Base-by-base conservation (phyloP, 2,888 invertebrate genomes). In the Trisateles emortualis region DNA sequence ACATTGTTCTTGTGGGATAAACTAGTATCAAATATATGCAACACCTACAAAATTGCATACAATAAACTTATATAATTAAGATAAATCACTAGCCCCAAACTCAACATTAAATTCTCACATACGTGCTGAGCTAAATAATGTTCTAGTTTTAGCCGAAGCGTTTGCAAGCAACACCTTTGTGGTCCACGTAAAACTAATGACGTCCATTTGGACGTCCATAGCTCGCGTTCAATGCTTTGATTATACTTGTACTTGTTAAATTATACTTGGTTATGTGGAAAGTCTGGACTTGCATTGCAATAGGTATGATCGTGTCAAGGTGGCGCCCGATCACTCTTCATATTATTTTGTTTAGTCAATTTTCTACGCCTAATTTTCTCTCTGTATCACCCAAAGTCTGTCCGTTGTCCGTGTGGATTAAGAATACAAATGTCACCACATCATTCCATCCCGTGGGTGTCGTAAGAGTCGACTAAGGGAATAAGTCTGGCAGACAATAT, bases 141-240 rank as follows among this genome's bases (percentile, higher is more conserved):
- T 57, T 53, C 19, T 49, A 50, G 57, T 66, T 52, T 47, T 39
- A 35, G 14, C 42, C 24, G 19, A 39, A 53, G 40, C 10, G 36
- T 9, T n/a, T 50, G 46, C 32, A 52, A 42, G 30, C 45, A 51
- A 56, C 69, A 61, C 70, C 56, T 65, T 61, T 69, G 61, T 52
- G 57, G 44, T 16, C 13, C 33, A 30, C 40, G 53, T 62, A 45
- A 55, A 58, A 69, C 67, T 69, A 65, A 67, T 67, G 58, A n/a
- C 38, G 45, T 22, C 48, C 66, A 66, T 67, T 69, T 43, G 19
- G 32, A 30, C 54, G 66, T 54, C 52, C 70, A 58, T 48, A 33
- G 49, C 32, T 17, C 3, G 32, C 59, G 52, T 55, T 58, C 50
- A 58, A 55, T 55, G 45, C 42, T 45, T 54, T 58, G 54, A 69